Evolutionary conservation across 2,113 vertebrate species (phyloP).

Genomic region (Heterocephalus glaber): DNA sequence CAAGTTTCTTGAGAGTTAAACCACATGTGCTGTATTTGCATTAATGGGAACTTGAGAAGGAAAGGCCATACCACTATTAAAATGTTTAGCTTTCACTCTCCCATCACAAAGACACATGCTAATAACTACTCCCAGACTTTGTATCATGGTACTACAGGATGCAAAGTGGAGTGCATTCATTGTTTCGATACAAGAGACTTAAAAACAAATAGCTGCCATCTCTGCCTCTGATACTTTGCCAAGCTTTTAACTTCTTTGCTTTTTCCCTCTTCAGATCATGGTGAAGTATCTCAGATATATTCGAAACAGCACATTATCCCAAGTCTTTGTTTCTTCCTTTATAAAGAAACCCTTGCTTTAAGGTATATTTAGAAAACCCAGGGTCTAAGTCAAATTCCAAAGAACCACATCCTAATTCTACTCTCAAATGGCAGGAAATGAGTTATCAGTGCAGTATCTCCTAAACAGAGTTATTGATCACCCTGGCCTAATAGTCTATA

Average conservation of each 20-base stretch:
- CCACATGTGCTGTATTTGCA: conserved; percentile 65
- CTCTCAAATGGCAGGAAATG: conserved; percentile 83
- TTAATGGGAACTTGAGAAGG: conserved; percentile 76
- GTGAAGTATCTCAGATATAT: conserved; percentile 71
- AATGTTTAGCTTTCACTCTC: conserved; percentile 76
- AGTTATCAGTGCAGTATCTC: conserved; percentile 81
- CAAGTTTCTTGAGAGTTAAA: conserved; percentile 58
- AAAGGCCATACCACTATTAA: conserved; percentile 71
- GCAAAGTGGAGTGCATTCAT: conserved; percentile 43
- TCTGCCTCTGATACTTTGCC: conserved; percentile 64
- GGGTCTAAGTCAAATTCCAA: conserved; percentile 80
- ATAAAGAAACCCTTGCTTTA: conserved; percentile 75
- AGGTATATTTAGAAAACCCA: conserved; percentile 82
- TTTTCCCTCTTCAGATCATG: conserved; percentile 75
- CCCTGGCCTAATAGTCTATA: conserved; percentile 72
- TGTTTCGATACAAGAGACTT: conserved; percentile 41
- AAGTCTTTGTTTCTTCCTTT: conserved; percentile 74
- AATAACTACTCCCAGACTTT: conserved; percentile 72
- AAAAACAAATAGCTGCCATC: conserved; percentile 73
- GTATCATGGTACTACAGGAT: conserved; percentile 51
- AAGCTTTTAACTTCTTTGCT: conserved; percentile 78
- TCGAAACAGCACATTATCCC: conserved; percentile 69
- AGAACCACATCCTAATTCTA: conserved; percentile 81
- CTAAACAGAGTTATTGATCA: conserved; percentile 78
- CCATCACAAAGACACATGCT: conserved; percentile 71